These are phyloP conservation scores for Molorchus minor DNA, from an alignment of 2,888 invertebrate genomes.

Conservation along the genomic window DNA sequence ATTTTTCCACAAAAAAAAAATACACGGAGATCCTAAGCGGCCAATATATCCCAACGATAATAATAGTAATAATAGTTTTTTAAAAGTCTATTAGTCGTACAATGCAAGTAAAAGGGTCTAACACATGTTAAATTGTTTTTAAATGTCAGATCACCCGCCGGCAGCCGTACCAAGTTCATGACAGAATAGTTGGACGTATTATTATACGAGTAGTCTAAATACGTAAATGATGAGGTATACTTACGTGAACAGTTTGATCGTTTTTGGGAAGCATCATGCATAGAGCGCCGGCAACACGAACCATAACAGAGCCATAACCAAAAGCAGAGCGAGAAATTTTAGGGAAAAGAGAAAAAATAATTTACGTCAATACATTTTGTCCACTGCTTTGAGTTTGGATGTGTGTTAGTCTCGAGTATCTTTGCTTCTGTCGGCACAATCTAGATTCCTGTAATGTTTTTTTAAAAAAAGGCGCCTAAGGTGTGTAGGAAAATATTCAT, in stretches of 20 bases:
- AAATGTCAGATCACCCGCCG: too few species aligned
- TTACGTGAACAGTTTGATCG: constrained; percentile 74
- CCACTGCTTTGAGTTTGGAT: constrained; percentile 58
- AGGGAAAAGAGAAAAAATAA: constrained; percentile 78
- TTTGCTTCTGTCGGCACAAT: constrained; percentile 57
- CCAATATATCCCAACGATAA: too few species aligned
- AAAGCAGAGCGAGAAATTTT: constrained; percentile 83
- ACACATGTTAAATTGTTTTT: too few species aligned
- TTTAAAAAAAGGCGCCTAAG: constrained; percentile 27
- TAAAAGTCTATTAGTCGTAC: too few species aligned
- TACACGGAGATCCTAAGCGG: too few species aligned
- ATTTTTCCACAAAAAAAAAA: too few species aligned
- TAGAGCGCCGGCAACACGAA: constrained; percentile 76
- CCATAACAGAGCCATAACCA: constrained; percentile 76
- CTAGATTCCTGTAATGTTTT: constrained; percentile 33
- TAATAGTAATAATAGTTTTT: too few species aligned
- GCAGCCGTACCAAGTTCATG: too few species aligned
- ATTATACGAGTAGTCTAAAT: constrained; percentile 27
- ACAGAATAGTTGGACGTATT: constrained; percentile 17
- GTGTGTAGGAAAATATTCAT: constrained; percentile 24
- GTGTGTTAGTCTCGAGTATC: constrained; percentile 57
- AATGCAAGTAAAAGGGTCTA: too few species aligned
- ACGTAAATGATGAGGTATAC: constrained; percentile 64
- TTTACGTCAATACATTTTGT: constrained; percentile 72
- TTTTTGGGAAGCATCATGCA: constrained; percentile 79